phyloP scores from a whole-genome alignment of 2,888 invertebrate species.

The Thymelicus acteon region DNA sequence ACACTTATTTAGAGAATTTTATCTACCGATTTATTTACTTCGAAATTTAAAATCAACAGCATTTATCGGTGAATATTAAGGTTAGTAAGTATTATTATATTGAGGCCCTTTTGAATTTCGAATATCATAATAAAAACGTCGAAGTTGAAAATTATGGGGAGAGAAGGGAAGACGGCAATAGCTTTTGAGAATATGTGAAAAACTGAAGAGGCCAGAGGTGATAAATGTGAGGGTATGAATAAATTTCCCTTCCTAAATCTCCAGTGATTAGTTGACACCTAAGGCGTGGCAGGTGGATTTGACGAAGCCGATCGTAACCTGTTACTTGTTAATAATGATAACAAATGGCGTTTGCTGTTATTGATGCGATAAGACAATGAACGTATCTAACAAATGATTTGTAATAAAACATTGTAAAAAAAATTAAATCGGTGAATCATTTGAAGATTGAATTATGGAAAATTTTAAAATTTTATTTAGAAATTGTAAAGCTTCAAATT shows the following conservation, averaged over 20 bases:
- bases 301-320: conserved; percentile 35
- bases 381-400: conserved; percentile 12
- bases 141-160: conserved; percentile 30
- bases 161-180: conserved; percentile 30
- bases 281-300: conserved; percentile 64
- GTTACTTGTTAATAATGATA: conserved; percentile 37
- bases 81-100: neutral
- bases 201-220: conserved; percentile 70
- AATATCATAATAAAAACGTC: conserved; percentile 26
- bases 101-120: conserved; percentile 4
- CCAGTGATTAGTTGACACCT: conserved; percentile 75
- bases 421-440: neutral
- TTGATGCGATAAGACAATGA: conserved; percentile 28
- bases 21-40: too few relatives aligned
- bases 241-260: conserved; percentile 76
- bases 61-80: too few relatives aligned
- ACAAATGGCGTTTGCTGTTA: conserved; percentile 40
- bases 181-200: conserved; percentile 58
- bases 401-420: conserved; percentile 35
- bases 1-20: too few relatives aligned
- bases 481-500: too few relatives aligned
- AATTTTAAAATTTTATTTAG: too few relatives aligned
- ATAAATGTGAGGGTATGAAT: conserved; percentile 81
- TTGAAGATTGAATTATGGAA: neutral
- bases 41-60: too few relatives aligned